phyloP scores from a whole-genome alignment of 1,140 invertebrate species.

The Bombyx mori region DNA sequence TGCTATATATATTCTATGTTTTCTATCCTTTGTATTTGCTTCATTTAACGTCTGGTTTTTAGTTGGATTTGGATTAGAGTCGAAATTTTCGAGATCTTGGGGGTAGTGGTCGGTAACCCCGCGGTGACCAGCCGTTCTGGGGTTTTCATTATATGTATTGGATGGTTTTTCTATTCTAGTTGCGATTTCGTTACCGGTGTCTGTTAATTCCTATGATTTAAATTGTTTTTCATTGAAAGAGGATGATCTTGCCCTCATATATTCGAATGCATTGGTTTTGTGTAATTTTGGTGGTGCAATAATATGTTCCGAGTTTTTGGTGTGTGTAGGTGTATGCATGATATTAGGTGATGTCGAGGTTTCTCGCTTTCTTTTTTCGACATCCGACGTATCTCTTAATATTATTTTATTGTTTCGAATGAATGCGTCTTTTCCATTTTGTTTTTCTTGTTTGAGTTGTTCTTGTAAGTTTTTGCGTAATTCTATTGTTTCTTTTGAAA shows the following conservation, averaged over 20 bases:
- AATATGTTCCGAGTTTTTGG: too few relatives aligned
- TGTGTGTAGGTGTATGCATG: background rate
- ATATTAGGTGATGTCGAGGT: background rate
- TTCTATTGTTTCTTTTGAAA: background rate
- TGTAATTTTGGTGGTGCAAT: too few relatives aligned
- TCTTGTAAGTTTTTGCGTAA: background rate
- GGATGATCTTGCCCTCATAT: too few relatives aligned
- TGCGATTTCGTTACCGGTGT: slow-evolving; percentile 8
- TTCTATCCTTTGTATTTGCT: background rate
- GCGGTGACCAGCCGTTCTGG: slow-evolving; percentile 13
- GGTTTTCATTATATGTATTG: slow-evolving; percentile 4
- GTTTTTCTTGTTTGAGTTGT: background rate
- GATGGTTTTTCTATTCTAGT: background rate
- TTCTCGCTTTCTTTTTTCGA: background rate
- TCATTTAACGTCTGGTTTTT: background rate
- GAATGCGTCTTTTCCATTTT: background rate
- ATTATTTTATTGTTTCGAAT: background rate
- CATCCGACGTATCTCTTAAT: background rate
- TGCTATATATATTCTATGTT: slow-evolving; percentile 6
- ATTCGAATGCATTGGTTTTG: too few relatives aligned
- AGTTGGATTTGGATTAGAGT: background rate
- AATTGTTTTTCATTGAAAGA: too few relatives aligned
- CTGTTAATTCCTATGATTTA: slow-evolving; percentile 13
- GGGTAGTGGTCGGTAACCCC: slow-evolving; percentile 10
- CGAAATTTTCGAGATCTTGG: slow-evolving; percentile 3